These are phyloP conservation scores for Nymphalis c-album DNA, from an alignment of 2,888 invertebrate genomes.

Conservation along the genomic window DNA sequence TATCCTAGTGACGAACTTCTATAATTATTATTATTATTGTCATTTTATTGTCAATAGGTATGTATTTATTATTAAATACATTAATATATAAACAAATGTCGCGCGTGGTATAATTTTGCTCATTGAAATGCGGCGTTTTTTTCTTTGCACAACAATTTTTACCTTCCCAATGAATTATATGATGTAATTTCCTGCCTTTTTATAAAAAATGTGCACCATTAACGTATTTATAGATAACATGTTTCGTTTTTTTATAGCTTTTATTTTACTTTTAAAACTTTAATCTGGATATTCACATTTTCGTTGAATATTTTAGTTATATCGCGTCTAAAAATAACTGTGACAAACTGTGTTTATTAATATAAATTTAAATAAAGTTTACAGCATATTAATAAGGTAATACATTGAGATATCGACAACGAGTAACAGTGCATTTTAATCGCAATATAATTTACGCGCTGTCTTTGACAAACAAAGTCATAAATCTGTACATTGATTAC, in stretches of 20 bases:
- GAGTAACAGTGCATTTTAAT: not conserved
- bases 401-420: not conserved
- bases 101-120: too few species aligned
- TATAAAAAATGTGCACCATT: too few species aligned
- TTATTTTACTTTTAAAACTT: not conserved
- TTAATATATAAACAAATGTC: not conserved
- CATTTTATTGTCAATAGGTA: constrained; percentile 8
- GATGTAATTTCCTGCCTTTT: too few species aligned
- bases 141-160: too few species aligned
- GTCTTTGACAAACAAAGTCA: constrained; percentile 26
- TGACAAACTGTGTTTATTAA: not conserved
- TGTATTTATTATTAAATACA: constrained; percentile 8
- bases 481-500: constrained; percentile 47
- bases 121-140: too few species aligned
- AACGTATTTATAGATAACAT: not conserved
- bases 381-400: not conserved
- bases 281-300: not conserved
- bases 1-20: constrained; percentile 28
- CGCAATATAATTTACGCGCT: constrained; percentile 6
- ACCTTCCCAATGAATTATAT: too few species aligned
- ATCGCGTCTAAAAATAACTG: not conserved
- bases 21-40: constrained; percentile 16
- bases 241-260: not conserved
- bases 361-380: not conserved
- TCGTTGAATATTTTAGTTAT: not conserved